Evolutionary conservation across 2,113 vertebrate genomes (phyloP).

Genomic region (Panthera uncia): DNA sequence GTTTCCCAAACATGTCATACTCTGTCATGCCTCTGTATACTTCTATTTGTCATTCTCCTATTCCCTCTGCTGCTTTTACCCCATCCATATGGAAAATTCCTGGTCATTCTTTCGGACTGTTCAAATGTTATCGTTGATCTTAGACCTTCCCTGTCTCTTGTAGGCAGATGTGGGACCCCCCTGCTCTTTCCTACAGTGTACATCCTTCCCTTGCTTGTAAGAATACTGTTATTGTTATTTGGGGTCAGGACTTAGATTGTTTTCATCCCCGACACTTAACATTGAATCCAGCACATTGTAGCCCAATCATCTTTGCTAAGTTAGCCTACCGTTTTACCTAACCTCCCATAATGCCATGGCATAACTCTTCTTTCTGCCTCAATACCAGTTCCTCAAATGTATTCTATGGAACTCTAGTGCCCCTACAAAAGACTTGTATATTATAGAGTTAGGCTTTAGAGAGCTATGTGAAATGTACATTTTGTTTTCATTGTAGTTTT

Average conservation of each 20-base stretch:
- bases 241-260: background rate
- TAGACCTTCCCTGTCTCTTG: background rate
- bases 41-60: background rate
- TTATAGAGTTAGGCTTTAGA: background rate
- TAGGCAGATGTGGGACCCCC: background rate
- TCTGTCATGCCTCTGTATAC: background rate
- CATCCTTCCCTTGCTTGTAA: background rate
- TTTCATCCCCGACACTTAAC: background rate
- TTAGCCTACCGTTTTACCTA: slow-evolving; percentile 15
- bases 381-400: background rate
- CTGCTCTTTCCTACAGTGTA: background rate
- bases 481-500: slow-evolving; percentile 21
- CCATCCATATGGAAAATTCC: background rate
- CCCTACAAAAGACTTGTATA: background rate
- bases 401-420: background rate
- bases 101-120: background rate
- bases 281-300: background rate
- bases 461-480: background rate
- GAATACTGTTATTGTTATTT: background rate
- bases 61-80: background rate
- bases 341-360: background rate
- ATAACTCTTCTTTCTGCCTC: background rate
- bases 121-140: background rate
- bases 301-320: background rate
- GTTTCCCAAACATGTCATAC: background rate